These are phyloP conservation scores for Aspiorhynchus laticeps DNA, from an alignment of 2,113 vertebrate genomes.

Conservation along the genomic window DNA sequence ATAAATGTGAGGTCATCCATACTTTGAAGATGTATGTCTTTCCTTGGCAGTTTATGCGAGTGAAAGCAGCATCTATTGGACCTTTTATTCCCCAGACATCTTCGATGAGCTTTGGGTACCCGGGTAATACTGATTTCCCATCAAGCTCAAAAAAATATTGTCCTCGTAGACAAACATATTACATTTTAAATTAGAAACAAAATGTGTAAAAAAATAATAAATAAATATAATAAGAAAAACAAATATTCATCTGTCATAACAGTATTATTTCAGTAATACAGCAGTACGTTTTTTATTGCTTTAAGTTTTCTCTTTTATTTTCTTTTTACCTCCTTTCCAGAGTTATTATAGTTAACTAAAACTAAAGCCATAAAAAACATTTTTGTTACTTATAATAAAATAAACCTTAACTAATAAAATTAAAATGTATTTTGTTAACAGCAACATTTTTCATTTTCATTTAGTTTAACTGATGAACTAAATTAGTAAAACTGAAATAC, in stretches of 20 bases:
- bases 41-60: slow-evolving; percentile 94
- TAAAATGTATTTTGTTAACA: too few relatives aligned
- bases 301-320: background rate
- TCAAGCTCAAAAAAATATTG: slow-evolving; percentile 89
- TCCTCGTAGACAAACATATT: slow-evolving; percentile 71
- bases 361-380: too few relatives aligned
- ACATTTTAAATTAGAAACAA: background rate
- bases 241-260: background rate
- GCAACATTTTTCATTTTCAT: too few relatives aligned
- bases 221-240: background rate
- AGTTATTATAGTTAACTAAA: too few relatives aligned
- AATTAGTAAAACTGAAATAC: too few relatives aligned
- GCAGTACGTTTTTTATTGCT: background rate
- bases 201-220: background rate
- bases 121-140: slow-evolving; percentile 77
- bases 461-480: too few relatives aligned
- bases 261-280: background rate
- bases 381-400: too few relatives aligned
- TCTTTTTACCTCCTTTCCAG: background rate
- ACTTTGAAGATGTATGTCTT: slow-evolving; percentile 98
- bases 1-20: background rate
- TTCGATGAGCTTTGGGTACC: slow-evolving; percentile 90
- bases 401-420: too few relatives aligned
- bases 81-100: slow-evolving; percentile 92
- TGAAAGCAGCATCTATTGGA: slow-evolving; percentile 93